A percentile compares a stretch with the other conserved stretches of the same genome.
phyloP scores from a whole-genome alignment of 35 echinoderm and acorn worm species.

The Heliocidaris tuberculata region DNA sequence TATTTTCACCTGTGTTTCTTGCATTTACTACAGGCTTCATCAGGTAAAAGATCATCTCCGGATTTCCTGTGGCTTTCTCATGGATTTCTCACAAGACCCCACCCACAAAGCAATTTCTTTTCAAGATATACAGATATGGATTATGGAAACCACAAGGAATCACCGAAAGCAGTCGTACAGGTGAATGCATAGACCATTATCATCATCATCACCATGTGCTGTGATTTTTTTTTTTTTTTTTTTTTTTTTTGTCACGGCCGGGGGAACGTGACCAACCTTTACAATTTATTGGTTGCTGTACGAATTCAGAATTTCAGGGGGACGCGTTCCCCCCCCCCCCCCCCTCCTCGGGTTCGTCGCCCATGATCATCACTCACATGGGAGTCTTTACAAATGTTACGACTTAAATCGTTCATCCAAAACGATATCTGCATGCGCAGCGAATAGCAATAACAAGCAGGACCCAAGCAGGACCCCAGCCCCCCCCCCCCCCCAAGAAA shows the following conservation, averaged over 20 bases:
- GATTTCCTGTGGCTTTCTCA: neutral
- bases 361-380: too few relatives aligned
- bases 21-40: neutral
- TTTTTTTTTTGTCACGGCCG: too few relatives aligned
- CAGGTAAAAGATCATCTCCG: conserved; percentile 15
- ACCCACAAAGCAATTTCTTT: neutral
- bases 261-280: too few relatives aligned
- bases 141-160: neutral
- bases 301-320: too few relatives aligned
- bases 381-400: neutral
- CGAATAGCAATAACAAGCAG: neutral
- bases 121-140: neutral
- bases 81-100: neutral
- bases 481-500: too few relatives aligned
- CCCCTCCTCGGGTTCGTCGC: too few relatives aligned
- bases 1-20: neutral
- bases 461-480: too few relatives aligned
- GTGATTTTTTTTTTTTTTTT: too few relatives aligned
- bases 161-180: neutral
- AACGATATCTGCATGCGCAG: neutral
- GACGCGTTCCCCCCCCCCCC: too few relatives aligned
- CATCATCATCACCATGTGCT: too few relatives aligned
- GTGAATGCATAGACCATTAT: neutral
- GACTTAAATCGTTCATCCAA: neutral
- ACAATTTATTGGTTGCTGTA: too few relatives aligned